Base-by-base conservation (phyloP, 2,113 vertebrate genomes). In the Phrynosoma platyrhinos region DNA sequence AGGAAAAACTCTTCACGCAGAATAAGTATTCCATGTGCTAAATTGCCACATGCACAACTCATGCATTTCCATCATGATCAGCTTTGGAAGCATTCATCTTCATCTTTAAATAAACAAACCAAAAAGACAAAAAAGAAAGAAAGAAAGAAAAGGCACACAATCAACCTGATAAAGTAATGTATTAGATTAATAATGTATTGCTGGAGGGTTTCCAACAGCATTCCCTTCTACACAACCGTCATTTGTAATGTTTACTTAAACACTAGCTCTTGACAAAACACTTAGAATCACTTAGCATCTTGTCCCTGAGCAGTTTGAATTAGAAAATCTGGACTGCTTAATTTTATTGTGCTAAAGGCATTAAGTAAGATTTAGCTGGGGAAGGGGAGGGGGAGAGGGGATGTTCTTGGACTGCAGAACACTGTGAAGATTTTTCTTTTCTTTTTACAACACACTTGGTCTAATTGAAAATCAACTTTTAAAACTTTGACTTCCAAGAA, bases 221-320 rank as follows among this genome's bases (percentile, higher is more conserved):
- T 91, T 95, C 88, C 93, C 95, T 95, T 95, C 90, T 90, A 95
- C 92, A 96, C 91, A 95, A 89, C 86, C 74, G 83, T 95, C 94
- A 96, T 97, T 96, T 95, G 90, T 94, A 95, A 96, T 95, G 91
- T 97, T 97, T 96, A 95, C 94, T 97, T 96, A 96, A 96, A 96
- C 87, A 95, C 79, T 90, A 88, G 64, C 91, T 95, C 94, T 96
- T 91, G 92, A 95, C 87, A 94, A 97, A 97, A 94, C 93, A 94
- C 93, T 95, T 95, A 95, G 88, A 95, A 95, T 91, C 92, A 95
- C 92, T 96, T 96, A 96, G 90, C 87, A 91, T 94, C 91, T 93
- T 95, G 83, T 96, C 95, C 90, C 90, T 94, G 75, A 94, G 94
- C 87, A 93, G 90, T 94, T 90, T 93, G 82, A 84, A 91, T 96